A percentile compares a stretch with the other conserved stretches of the same genome.
Conservation (phyloP, 2,888 invertebrate species). For the Dendrolimus houi region DNA sequence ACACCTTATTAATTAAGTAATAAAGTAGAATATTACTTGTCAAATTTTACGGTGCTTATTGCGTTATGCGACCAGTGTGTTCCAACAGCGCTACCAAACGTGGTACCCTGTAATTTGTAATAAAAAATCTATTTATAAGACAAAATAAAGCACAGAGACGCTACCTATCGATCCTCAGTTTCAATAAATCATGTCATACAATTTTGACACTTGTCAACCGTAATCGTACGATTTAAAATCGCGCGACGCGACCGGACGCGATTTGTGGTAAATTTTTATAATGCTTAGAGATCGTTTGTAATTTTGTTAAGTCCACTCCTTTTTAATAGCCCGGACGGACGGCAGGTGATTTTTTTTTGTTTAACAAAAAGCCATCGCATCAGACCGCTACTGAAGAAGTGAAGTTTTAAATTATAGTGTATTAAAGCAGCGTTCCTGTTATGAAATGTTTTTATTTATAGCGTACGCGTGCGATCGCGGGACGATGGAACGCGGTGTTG, state of each 20-base stretch:
- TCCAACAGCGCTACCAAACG: conserved; percentile 71
- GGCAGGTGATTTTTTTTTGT: conserved; percentile 54
- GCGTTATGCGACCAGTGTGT: conserved; percentile 32
- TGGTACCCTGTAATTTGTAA: conserved; percentile 74
- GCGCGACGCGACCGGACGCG: conserved; percentile 24
- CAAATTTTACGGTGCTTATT: conserved; percentile 37
- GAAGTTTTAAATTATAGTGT: conserved; percentile 67
- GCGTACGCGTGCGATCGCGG: conserved; percentile 39
- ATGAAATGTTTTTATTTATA: conserved; percentile 54
- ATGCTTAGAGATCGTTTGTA: conserved; percentile 70
- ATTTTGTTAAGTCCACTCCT: conserved; percentile 74
- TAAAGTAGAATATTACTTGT: conserved; percentile 48
- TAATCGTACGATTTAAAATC: conserved; percentile 55
- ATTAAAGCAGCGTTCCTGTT: conserved; percentile 58
- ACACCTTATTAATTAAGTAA: conserved; percentile 48
- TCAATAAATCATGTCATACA: conserved; percentile 60
- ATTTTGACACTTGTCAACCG: conserved; percentile 68
- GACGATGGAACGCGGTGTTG: conserved; percentile 9
- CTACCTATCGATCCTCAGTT: conserved; percentile 70
- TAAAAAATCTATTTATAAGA: conserved; percentile 76
- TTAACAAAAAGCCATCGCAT: conserved; percentile 38
- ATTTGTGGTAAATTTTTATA: conserved; percentile 66
- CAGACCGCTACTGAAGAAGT: conserved; percentile 70
- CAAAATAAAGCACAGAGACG: conserved; percentile 68
- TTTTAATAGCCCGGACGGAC: conserved; percentile 60